phyloP scores from a whole-genome alignment of 2,113 vertebrate genomes.

The Rhombomys opimus region DNA sequence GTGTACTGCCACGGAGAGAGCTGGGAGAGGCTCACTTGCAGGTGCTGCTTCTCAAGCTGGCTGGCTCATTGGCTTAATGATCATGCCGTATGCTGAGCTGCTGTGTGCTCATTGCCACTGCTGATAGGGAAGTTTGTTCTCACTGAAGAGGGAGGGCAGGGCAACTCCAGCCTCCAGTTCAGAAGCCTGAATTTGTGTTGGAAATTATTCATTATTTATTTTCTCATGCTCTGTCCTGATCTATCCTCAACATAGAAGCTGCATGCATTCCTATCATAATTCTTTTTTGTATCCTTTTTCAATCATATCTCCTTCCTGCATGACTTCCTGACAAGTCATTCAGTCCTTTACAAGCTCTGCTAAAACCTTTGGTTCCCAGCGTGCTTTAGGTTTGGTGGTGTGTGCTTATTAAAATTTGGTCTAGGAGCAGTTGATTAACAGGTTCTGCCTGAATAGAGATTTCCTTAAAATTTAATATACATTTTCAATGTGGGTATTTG shows the following conservation, averaged over 20 bases:
- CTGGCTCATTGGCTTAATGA: constrained; percentile 79
- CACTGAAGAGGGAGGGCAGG: constrained; percentile 41
- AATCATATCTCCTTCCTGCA: constrained; percentile 31
- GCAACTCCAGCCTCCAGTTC: constrained; percentile 29
- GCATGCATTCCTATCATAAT: constrained; percentile 5
- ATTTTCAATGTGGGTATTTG: background rate
- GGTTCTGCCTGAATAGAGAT: constrained; percentile 3
- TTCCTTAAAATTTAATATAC: background rate
- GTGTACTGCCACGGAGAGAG: background rate
- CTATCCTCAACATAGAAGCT: constrained; percentile 47
- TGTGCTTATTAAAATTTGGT: constrained; percentile 58
- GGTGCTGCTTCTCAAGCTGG: constrained; percentile 54
- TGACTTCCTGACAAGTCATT: constrained; percentile 41
- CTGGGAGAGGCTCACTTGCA: constrained; percentile 67
- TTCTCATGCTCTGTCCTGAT: constrained; percentile 35
- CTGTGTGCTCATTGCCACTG: constrained; percentile 55
- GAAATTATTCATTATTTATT: constrained; percentile 61
- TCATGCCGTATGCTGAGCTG: constrained; percentile 37
- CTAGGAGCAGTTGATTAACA: constrained; percentile 44
- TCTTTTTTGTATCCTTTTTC: constrained; percentile 1
- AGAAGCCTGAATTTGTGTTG: constrained; percentile 52
- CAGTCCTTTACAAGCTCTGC: background rate
- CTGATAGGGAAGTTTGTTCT: constrained; percentile 70
- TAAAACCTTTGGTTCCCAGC: background rate
- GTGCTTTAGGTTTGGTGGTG: constrained; percentile 31